Percentiles rank a stretch among this genome's conserved stretches.
Conservation (phyloP, 2,113 vertebrate genomes). For the mouse (Mus musculus) region GRCm39 chr19:14006001-14006500, state of each 20-base stretch:
- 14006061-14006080: too few species aligned
- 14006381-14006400: not conserved
- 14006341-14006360: too few species aligned
- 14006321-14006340: not conserved
- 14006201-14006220: not conserved
- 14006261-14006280: not conserved
- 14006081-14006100: not conserved
- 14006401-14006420: not conserved
- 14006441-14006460: not conserved
- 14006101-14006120: not conserved
- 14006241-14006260: not conserved
- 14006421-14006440: not conserved
- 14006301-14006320: not conserved
- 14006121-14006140: conserved; percentile 33
- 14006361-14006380: not conserved
- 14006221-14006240: not conserved
- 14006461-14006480: not conserved
- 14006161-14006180: not conserved
- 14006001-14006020: too few species aligned
- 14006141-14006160: not conserved
- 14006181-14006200: not conserved
- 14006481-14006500: not conserved
- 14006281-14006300: not conserved
- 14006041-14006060: too few species aligned
- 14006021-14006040: too few species aligned